Percentiles rank a stretch among this genome's conserved stretches.
Conservation (phyloP, 2,113 vertebrate genomes). For the Pterocles burchelli region DNA sequence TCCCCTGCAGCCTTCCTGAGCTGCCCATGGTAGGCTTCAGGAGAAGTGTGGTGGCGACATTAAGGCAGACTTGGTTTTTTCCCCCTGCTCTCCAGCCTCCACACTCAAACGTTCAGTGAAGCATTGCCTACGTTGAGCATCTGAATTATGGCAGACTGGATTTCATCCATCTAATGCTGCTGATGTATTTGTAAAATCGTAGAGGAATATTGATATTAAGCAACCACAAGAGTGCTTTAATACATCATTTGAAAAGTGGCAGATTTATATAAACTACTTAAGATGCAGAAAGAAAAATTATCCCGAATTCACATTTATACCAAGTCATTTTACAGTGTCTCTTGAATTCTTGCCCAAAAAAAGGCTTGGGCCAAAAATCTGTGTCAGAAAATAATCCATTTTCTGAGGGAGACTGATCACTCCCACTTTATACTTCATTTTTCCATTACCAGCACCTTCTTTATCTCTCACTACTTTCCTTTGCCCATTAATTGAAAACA, state of each 20-base stretch:
- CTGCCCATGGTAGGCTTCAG: neutral
- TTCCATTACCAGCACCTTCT: neutral
- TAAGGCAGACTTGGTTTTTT: neutral
- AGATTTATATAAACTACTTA: conserved; percentile 5
- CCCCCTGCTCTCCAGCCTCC: neutral
- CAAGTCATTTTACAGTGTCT: neutral
- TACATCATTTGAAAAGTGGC: neutral
- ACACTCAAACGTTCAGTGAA: neutral
- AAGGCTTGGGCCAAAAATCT: neutral
- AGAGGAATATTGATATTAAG: neutral
- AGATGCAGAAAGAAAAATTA: neutral
- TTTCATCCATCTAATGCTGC: neutral
- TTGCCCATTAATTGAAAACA: neutral
- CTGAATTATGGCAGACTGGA: neutral
- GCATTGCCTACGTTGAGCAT: neutral
- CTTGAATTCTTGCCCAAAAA: neutral
- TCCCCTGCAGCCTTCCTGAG: neutral
- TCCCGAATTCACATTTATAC: neutral
- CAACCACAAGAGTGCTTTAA: neutral
- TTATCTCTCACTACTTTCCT: neutral
- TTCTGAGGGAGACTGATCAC: neutral
- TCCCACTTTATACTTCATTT: neutral
- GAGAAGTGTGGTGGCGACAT: neutral
- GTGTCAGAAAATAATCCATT: conserved; percentile 13
- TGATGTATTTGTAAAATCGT: conserved; percentile 4